Base-by-base conservation (phyloP, 2,113 vertebrate species). In the Apaloderma vittatum region DNA sequence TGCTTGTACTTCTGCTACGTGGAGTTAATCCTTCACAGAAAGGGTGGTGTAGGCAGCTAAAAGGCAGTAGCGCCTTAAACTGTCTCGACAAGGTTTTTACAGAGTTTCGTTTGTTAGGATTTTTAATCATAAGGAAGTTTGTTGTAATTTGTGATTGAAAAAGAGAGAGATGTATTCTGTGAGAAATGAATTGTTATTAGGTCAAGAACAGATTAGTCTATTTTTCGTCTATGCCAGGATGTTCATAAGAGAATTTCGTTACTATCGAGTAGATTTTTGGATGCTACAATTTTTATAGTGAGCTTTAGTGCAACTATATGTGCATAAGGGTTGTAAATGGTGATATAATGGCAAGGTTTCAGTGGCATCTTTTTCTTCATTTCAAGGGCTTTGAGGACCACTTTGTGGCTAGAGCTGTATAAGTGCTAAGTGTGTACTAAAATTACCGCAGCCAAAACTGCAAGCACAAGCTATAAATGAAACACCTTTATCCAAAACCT, bases 121-220 rank as follows among this genome's bases (percentile, higher is more conserved):
- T 77, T 70, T 63, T 71, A 72, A 55, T 19, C 34, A 13, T 11
- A 21, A 67, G 49, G 49, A 72, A 90, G 72, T n/a, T 7, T 0
- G 1, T 14, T 40, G 40, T 40, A 40, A 40, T 40, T 40, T 80
- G 18, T 32, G 29, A 54, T 68, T 73, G 2, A 15, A 52, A 57
- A 29, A 21, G 23, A 52, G 22, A 61, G 8, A 7, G 52, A 29
- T n/a, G 0, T 16, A 2, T 43, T 4, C 32, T 32, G 5, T 0
- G 2, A 73, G 43, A 51, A 59, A 43, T 23, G 29, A 78, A 10
- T 45, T 37, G 19, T 59, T 66, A 13, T 5, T 32, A 32, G 59
- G 34, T 93, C n/a, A 57, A 14, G 74, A 82, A 20, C 32, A 54
- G 49, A 43, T 71, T 5, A 34, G 24, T 85, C 57, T 83, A 8